Evolutionary conservation across 2,888 invertebrate genomes (phyloP), one percentile per base, ranked within the genome.

Genomic region (Galeopsomyia nigrocyanea): DNA sequence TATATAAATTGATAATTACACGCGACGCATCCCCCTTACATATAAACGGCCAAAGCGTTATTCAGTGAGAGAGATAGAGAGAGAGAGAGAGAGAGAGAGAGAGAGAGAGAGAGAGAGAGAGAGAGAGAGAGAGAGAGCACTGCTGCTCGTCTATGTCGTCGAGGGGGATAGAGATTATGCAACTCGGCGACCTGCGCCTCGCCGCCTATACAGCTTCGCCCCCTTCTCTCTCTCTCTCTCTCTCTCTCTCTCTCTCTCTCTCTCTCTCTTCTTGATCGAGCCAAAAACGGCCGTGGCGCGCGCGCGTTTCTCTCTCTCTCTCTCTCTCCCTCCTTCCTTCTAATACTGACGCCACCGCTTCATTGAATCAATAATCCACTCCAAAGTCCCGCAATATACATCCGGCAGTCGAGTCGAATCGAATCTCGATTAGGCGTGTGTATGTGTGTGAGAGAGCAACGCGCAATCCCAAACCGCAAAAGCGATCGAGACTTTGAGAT

Each of bases 331-430:
- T 69, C 39, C 39, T 1, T 39, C 7, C 7, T 39, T 10, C 39
- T 7, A 10, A 39, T 39, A 56, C 60, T 7, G 49, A 47, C 67
- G 65, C 66, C 51, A 60, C 58, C 67, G 75, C 63, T 74, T 71
- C 74, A 74, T 74, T 74, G 71, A 75, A 75, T 75, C 75, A 70
- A 75, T 75, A 75, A 75, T 75, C 72, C 72, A 72, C 72, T 75
- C 60, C 72, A 50, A 57, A 56, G 46, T 63, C 53, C 53, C 56
- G 62, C 67, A 64, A 57, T 63, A 67, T 66, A 73, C 22, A 67
- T n/a, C n/a, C n/a, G 74, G 67, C 64, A 46, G 53, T 60, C 71
- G 68, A 46, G 53, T 60, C 71, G 68, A 75, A 75, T 75, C 75
- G 75, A 71, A 75, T 71, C 71, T 69, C 75, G 75, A 75, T 75